Conservation (phyloP, 2,113 vertebrate species). For the Gobiocypris rarus region DNA sequence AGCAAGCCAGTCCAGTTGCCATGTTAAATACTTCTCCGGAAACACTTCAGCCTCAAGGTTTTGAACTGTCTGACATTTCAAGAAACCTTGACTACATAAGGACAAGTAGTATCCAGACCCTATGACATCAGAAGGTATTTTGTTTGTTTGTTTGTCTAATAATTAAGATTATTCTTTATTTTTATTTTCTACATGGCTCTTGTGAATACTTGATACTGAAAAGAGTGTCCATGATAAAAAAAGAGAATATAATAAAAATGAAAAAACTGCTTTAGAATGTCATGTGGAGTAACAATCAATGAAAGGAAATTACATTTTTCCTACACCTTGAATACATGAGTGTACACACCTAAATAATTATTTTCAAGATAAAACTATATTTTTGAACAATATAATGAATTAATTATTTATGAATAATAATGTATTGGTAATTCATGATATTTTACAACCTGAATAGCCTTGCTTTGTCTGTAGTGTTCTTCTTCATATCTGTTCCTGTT, state of each 20-base stretch:
- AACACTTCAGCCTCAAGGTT: constrained; percentile 9
- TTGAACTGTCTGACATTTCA: constrained; percentile 21
- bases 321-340: background rate
- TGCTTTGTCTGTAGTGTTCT: too few species aligned
- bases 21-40: background rate
- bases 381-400: too few species aligned
- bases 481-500: too few species aligned
- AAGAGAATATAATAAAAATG: background rate
- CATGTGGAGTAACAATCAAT: background rate
- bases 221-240: background rate
- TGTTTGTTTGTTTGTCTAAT: background rate
- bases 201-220: background rate
- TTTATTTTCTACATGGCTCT: background rate
- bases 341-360: background rate
- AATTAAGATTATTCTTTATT: background rate
- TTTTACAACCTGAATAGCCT: too few species aligned
- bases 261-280: background rate
- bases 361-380: too few species aligned
- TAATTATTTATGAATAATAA: too few species aligned
- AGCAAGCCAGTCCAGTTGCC: constrained; percentile 13
- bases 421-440: too few species aligned
- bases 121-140: too few species aligned
- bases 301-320: background rate
- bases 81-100: constrained; percentile 15
- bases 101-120: constrained; percentile 2